Percentiles rank a stretch among this genome's conserved stretches.
Conservation (phyloP, 2,113 vertebrate species). For the Naja naja region DNA sequence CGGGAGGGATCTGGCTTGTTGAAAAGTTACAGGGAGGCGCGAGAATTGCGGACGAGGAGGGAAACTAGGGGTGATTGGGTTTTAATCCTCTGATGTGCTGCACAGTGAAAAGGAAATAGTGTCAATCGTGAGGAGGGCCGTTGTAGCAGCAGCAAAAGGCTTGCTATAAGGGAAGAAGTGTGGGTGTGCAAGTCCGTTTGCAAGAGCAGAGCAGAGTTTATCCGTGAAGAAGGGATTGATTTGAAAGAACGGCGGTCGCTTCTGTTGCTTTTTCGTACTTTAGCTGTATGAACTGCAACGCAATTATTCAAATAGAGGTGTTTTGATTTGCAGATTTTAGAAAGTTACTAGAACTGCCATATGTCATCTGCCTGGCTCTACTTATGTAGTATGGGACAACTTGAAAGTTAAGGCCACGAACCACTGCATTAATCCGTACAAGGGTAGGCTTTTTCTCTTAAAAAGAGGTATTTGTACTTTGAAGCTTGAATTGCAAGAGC, state of each 20-base stretch:
- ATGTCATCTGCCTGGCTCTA: not conserved
- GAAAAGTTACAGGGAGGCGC: not conserved
- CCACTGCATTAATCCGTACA: not conserved
- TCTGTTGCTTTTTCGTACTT: not conserved
- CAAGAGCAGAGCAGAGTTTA: not conserved
- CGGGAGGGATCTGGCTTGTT: not conserved
- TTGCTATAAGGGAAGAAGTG: not conserved
- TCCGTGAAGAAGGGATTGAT: not conserved
- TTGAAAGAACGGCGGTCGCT: not conserved
- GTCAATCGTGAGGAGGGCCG: too few species aligned
- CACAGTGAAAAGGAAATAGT: not conserved
- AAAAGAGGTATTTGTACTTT: not conserved
- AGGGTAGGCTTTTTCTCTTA: not conserved
- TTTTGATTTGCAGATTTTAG: not conserved
- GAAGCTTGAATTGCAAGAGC: not conserved
- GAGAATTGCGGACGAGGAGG: not conserved
- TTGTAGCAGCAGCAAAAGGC: too few species aligned
- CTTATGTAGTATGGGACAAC: not conserved
- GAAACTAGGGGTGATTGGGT: not conserved
- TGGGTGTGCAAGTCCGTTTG: too few species aligned
- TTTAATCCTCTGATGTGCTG: not conserved
- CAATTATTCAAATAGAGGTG: not conserved
- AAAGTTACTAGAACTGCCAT: conserved; percentile 12
- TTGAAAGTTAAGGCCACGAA: not conserved
- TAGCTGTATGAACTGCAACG: too few species aligned